Conservation (phyloP, 2,113 vertebrate genomes). For the Ciconia maguari region DNA sequence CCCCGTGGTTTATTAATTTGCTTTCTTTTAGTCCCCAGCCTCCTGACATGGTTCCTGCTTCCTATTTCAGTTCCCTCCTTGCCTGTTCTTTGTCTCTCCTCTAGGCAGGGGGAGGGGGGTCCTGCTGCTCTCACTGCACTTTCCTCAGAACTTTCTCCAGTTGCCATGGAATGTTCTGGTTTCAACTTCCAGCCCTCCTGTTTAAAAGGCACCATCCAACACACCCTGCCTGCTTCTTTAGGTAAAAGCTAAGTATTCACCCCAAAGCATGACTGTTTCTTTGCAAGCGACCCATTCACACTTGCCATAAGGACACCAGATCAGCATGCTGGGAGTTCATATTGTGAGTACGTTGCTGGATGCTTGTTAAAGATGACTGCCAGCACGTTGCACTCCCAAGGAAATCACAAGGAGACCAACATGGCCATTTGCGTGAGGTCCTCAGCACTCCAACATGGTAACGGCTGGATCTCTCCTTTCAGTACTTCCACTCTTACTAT, state of each 20-base stretch:
- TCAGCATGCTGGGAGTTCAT: neutral
- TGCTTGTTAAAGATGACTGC: neutral
- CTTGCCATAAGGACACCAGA: neutral
- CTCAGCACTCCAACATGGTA: neutral
- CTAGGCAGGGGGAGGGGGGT: conserved; percentile 34
- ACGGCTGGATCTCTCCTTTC: neutral
- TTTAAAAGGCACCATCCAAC: conserved; percentile 19
- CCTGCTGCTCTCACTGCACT: neutral
- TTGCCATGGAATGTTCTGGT: conserved; percentile 44
- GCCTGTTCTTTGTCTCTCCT: conserved; percentile 60
- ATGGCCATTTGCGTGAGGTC: neutral
- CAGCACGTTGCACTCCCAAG: neutral
- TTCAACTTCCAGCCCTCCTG: conserved; percentile 24
- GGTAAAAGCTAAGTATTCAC: neutral
- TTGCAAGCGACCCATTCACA: neutral
- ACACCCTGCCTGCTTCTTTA: neutral
- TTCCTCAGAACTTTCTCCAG: conserved; percentile 50
- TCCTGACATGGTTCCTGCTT: conserved; percentile 60
- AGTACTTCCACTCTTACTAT: neutral
- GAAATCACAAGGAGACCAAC: neutral
- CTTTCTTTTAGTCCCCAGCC: conserved; percentile 42
- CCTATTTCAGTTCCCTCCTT: conserved; percentile 60
- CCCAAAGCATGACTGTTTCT: neutral
- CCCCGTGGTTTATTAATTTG: conserved; percentile 52
- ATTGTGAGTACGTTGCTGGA: accelerated